phyloP scores from a whole-genome alignment of 2,888 invertebrate species.

The Torymus aiolomorphi region DNA sequence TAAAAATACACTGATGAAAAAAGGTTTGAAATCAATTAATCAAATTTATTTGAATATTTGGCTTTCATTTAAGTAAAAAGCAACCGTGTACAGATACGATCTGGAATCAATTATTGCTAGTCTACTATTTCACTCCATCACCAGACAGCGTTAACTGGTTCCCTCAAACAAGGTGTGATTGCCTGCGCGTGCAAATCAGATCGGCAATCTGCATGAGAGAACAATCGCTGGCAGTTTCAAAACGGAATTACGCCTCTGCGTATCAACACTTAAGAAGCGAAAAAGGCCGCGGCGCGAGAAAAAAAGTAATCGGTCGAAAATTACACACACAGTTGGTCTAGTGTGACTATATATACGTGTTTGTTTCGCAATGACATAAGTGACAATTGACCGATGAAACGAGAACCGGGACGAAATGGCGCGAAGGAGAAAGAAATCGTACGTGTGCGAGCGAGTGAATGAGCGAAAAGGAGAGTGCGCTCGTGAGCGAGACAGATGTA shows the following conservation, averaged over 20 bases:
- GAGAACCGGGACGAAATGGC: slow-evolving; percentile 17
- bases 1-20: slow-evolving; percentile 1
- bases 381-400: slow-evolving; percentile 49
- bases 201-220: slow-evolving; percentile 26
- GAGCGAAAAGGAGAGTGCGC: slow-evolving; percentile 7
- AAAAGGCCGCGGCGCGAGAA: neutral
- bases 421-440: slow-evolving; percentile 33
- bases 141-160: slow-evolving; percentile 25
- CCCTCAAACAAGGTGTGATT: slow-evolving; percentile 16
- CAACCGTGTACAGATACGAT: slow-evolving; percentile 17
- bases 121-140: slow-evolving; percentile 38
- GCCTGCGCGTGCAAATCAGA: slow-evolving; percentile 29
- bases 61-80: slow-evolving; percentile 5
- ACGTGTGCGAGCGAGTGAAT: neutral
- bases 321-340: neutral
- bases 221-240: slow-evolving; percentile 35
- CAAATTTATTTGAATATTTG: slow-evolving; percentile 32
- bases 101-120: slow-evolving; percentile 40
- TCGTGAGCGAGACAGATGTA: neutral
- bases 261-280: neutral
- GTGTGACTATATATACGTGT: neutral
- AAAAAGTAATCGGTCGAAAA: slow-evolving; percentile 41
- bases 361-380: slow-evolving; percentile 34
- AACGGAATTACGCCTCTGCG: slow-evolving; percentile 19
- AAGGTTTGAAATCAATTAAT: slow-evolving; percentile 15